A percentile compares a stretch with the other conserved stretches of the same genome.
Evolutionary conservation across 2,888 invertebrate species (phyloP).

Genomic region (Synanthedon formicaeformis): DNA sequence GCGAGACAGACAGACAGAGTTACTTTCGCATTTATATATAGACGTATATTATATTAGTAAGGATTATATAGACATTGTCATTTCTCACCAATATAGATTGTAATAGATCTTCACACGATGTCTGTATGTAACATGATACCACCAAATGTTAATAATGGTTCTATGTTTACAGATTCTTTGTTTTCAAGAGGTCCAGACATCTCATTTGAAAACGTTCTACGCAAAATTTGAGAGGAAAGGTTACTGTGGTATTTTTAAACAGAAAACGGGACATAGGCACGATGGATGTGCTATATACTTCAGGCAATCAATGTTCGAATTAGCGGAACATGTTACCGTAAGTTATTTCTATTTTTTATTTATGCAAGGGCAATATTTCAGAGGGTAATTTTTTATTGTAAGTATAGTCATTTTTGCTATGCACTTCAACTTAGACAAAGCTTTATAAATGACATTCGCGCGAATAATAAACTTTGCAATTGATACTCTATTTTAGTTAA

Average conservation of each 20-base stretch:
- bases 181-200: constrained; percentile 90
- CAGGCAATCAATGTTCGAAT: constrained; percentile 73
- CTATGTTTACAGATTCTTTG: constrained; percentile 77
- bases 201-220: constrained; percentile 76
- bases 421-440: too few relatives aligned
- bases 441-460: too few relatives aligned
- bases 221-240: constrained; percentile 69
- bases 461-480: too few relatives aligned
- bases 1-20: too few relatives aligned
- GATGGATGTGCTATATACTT: constrained; percentile 96
- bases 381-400: too few relatives aligned
- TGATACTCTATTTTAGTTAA: too few relatives aligned
- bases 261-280: constrained; percentile 80
- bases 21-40: too few relatives aligned
- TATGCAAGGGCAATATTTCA: not conserved
- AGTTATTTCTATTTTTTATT: constrained; percentile 46
- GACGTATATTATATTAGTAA: too few relatives aligned
- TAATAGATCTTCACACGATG: not conserved
- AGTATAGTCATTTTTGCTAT: too few relatives aligned
- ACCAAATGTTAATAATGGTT: not conserved
- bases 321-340: constrained; percentile 76
- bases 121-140: not conserved
- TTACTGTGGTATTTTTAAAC: constrained; percentile 83
- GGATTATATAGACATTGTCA: too few relatives aligned
- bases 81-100: too few relatives aligned